phyloP scores from a whole-genome alignment of 2,113 vertebrate species.

The Serranochromis macrocephalus region DNA sequence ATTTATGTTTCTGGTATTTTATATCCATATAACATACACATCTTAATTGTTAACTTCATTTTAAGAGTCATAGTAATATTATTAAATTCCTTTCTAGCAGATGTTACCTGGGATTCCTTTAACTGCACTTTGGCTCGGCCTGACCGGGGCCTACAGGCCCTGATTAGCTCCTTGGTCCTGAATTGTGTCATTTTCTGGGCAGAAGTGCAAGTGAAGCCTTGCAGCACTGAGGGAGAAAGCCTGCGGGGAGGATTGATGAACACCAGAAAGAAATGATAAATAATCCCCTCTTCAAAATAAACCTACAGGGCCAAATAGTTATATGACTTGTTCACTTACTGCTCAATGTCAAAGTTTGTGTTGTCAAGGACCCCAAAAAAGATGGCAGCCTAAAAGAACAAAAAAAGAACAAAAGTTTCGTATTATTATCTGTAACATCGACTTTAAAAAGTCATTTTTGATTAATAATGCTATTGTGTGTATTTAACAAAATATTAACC shows the following conservation, averaged over 20 bases:
- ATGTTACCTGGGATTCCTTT: slow-evolving; percentile 50
- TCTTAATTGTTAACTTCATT: not conserved
- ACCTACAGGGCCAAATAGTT: not conserved
- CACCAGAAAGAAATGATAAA: not conserved
- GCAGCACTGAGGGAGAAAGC: slow-evolving; percentile 46
- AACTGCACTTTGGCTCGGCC: slow-evolving; percentile 30
- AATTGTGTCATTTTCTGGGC: not conserved
- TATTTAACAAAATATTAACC: not conserved
- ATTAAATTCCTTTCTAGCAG: not conserved
- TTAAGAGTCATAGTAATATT: not conserved
- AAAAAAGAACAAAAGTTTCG: not conserved
- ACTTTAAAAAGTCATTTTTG: not conserved
- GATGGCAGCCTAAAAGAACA: slow-evolving; percentile 30
- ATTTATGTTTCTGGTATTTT: not conserved
- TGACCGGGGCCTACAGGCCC: slow-evolving; percentile 11
- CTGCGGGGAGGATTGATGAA: slow-evolving; percentile 3
- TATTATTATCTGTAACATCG: not conserved
- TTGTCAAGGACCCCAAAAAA: slow-evolving; percentile 14
- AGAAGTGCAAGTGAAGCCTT: slow-evolving; percentile 58
- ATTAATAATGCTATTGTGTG: not conserved
- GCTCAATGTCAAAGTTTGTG: not conserved
- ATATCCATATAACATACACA: not conserved
- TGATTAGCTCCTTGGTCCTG: slow-evolving; percentile 5
- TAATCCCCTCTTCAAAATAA: not conserved
- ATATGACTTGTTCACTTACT: slow-evolving; percentile 36